A percentile compares a stretch with the other conserved stretches of the same genome.
Conservation (phyloP, 2,113 vertebrate genomes). For the Apus apus region DNA sequence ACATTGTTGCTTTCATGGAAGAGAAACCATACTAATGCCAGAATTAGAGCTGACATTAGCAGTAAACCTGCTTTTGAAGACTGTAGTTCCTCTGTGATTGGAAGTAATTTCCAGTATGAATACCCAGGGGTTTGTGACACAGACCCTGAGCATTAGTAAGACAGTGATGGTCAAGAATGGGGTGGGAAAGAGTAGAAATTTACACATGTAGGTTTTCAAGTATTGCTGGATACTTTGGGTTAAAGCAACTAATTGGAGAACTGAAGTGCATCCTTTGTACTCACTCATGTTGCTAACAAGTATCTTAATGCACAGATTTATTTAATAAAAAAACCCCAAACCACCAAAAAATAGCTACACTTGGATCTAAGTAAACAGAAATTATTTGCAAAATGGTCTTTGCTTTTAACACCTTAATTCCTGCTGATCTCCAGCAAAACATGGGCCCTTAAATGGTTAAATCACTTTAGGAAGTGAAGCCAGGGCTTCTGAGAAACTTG, state of each 20-base stretch:
- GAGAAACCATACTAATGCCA: not conserved
- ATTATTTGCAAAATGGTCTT: not conserved
- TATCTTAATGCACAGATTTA: not conserved
- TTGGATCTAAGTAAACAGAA: not conserved
- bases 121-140: too few species aligned
- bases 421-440: not conserved
- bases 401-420: not conserved
- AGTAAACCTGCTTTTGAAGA: not conserved
- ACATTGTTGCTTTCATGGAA: not conserved
- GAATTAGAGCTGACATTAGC: not conserved
- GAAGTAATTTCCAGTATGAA: not conserved
- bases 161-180: not conserved
- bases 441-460: not conserved
- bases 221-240: not conserved
- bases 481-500: not conserved
- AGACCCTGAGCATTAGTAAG: rapidly evolving
- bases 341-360: not conserved
- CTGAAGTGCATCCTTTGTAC: not conserved
- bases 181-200: not conserved
- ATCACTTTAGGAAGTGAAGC: not conserved
- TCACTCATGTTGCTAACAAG: not conserved
- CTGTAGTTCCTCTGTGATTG: not conserved
- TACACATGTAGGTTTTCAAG: not conserved
- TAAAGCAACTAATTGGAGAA: not conserved
- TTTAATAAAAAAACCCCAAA: too few species aligned